Conservation (phyloP, 2,888 invertebrate species). For the Leptopilina drosophilae region DNA sequence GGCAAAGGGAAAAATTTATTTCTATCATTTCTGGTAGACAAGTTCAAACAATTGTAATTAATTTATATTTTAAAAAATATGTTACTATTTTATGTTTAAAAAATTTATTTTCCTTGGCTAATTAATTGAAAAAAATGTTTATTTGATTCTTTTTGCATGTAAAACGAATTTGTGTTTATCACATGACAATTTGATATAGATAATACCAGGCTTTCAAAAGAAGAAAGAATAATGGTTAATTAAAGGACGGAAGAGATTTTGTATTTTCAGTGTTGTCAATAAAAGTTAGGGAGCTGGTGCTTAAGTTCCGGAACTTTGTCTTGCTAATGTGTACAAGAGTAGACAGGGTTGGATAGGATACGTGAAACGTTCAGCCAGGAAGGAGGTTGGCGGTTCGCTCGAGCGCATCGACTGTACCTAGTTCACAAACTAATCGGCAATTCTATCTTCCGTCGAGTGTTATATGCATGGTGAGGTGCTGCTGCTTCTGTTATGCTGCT, state of each 20-base stretch:
- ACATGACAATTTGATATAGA: too few relatives aligned
- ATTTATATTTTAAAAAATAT: too few relatives aligned
- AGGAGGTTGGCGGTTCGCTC: constrained; percentile 29
- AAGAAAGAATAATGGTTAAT: constrained; percentile 3
- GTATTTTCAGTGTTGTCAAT: constrained; percentile 16
- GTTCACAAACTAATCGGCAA: constrained; percentile 41
- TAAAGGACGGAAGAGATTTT: constrained; percentile 15
- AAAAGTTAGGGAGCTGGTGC: constrained; percentile 35
- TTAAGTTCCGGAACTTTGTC: constrained; percentile 33
- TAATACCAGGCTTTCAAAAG: too few relatives aligned
- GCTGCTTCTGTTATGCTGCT: too few relatives aligned
- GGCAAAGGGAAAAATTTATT: too few relatives aligned
- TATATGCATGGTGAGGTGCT: constrained; percentile 64
- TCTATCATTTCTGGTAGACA: too few relatives aligned
- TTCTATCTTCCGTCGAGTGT: constrained; percentile 55
- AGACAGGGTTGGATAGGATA: constrained; percentile 5
- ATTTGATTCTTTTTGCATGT: too few relatives aligned
- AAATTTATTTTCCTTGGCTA: too few relatives aligned
- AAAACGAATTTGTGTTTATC: too few relatives aligned
- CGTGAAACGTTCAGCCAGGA: constrained; percentile 7
- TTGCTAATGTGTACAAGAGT: constrained; percentile 38
- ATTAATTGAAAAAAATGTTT: too few relatives aligned
- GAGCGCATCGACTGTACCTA: constrained; percentile 25
- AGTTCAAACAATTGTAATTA: too few relatives aligned
- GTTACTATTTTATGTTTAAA: too few relatives aligned